A percentile compares a stretch with the other conserved stretches of the same genome.
These are phyloP conservation scores for Micrasema minimum DNA, from an alignment of 1,140 invertebrate genomes.

Conservation along the genomic window DNA sequence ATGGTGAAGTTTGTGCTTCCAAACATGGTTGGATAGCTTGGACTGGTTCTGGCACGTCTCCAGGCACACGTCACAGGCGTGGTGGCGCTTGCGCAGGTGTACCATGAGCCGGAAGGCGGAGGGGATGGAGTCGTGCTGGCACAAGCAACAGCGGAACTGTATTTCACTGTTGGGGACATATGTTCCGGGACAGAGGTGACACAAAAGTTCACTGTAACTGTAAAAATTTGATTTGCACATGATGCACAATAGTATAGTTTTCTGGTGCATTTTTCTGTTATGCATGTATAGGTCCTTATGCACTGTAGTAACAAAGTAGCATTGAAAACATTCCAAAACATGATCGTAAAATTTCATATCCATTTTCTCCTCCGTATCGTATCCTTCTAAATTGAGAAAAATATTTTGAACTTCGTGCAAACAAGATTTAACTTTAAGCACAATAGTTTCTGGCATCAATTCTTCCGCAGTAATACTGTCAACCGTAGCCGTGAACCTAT, in stretches of 20 bases:
- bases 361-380: constrained; percentile 68
- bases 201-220: constrained; percentile 85
- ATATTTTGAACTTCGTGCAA: constrained; percentile 70
- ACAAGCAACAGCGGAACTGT: constrained; percentile 77
- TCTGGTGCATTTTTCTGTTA: constrained; percentile 85
- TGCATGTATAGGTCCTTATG: constrained; percentile 87
- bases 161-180: constrained; percentile 75
- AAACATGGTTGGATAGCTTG: constrained; percentile 83
- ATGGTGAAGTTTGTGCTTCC: constrained; percentile 89
- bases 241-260: constrained; percentile 80
- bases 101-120: constrained; percentile 88
- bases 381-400: constrained; percentile 79
- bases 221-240: constrained; percentile 89
- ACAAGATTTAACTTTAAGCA: constrained; percentile 72
- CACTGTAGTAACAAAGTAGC: constrained; percentile 76
- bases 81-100: constrained; percentile 82
- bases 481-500: constrained; percentile 77
- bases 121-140: constrained; percentile 77
- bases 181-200: constrained; percentile 83
- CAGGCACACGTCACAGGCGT: constrained; percentile 86
- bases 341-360: constrained; percentile 67
- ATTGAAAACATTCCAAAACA: constrained; percentile 85
- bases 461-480: constrained; percentile 79
- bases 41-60: constrained; percentile 82
- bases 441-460: constrained; percentile 77